Percentiles rank a stretch among this genome's conserved stretches.
Evolutionary conservation across 2,113 vertebrate species (phyloP).

Genomic region (Notarius lentiginosus): DNA sequence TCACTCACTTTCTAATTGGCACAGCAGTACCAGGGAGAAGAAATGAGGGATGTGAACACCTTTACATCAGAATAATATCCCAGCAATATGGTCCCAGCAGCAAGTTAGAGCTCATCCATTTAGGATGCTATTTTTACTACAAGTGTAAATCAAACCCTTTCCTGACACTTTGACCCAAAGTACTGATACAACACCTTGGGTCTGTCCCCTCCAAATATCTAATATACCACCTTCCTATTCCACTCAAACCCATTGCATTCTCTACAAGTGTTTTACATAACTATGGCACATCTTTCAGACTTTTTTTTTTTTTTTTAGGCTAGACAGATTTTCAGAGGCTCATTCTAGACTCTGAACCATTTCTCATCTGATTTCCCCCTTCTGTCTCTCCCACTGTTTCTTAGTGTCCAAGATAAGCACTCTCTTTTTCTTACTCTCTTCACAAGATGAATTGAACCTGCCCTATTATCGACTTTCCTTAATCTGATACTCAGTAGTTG

Average conservation of each 20-base stretch:
- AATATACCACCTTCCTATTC: slow-evolving; percentile 27
- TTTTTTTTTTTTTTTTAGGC: slow-evolving; percentile 67
- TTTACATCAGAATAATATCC: too few species aligned
- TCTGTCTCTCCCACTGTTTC: slow-evolving; percentile 12
- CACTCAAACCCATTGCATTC: slow-evolving; percentile 18
- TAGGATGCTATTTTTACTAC: slow-evolving; percentile 35
- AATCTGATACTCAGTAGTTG: slow-evolving; percentile 64
- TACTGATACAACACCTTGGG: slow-evolving; percentile 39
- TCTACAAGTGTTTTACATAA: slow-evolving; percentile 49
- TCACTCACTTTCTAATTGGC: too few species aligned
- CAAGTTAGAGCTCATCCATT: background rate
- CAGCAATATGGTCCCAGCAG: slow-evolving; percentile 2
- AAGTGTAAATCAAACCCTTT: slow-evolving; percentile 44
- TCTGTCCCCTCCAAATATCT: slow-evolving; percentile 39
- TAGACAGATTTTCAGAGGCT: slow-evolving; percentile 72
- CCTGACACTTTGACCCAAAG: slow-evolving; percentile 46
- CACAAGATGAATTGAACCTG: slow-evolving; percentile 75
- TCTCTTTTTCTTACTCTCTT: slow-evolving; percentile 9
- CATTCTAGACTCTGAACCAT: slow-evolving; percentile 72
- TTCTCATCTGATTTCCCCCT: slow-evolving; percentile 37
- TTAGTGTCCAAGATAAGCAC: background rate
- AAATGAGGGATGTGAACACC: too few species aligned
- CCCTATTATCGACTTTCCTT: slow-evolving; percentile 57
- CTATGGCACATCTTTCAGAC: slow-evolving; percentile 72
- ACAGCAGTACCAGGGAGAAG: too few species aligned